A percentile compares a stretch with the other conserved stretches of the same genome.
Evolutionary conservation across 1,140 invertebrate genomes (phyloP).

Genomic region (Capitella teleta): DNA sequence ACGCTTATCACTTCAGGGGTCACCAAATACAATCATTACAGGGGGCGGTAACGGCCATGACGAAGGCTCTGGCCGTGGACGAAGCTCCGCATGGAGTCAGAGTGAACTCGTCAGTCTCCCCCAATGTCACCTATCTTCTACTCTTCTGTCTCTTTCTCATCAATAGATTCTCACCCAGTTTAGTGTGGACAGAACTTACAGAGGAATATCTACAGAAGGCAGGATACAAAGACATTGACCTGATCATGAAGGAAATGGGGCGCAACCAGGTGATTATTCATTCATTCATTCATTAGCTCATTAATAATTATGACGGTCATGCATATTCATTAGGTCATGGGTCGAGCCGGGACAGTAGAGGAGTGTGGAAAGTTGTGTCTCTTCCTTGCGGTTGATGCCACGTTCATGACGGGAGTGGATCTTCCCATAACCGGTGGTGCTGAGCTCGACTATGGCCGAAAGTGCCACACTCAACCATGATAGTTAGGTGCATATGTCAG

Average conservation of each 20-base stretch:
- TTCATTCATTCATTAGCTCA: no score
- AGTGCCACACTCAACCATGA: constrained; percentile 11
- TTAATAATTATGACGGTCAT: no score
- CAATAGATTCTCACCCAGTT: no score
- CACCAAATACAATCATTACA: constrained; percentile 11
- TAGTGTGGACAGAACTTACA: no score
- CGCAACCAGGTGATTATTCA: no score
- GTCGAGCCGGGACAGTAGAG: constrained; percentile 32
- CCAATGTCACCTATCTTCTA: neutral
- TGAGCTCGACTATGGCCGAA: constrained; percentile 35
- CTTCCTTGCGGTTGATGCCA: constrained; percentile 37
- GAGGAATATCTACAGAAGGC: no score
- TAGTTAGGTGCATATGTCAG: no score
- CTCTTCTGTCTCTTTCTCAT: neutral
- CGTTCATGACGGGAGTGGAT: constrained; percentile 37
- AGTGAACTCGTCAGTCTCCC: constrained; percentile 30
- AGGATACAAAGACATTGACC: no score
- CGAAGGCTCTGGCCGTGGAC: constrained; percentile 34
- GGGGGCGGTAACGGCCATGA: constrained; percentile 32
- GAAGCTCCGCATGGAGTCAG: constrained; percentile 31
- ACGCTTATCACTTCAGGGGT: neutral
- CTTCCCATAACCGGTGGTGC: constrained; percentile 34
- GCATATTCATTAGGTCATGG: constrained; percentile 28
- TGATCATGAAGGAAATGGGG: no score
- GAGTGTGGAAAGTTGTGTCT: constrained; percentile 33